These are phyloP conservation scores for Acanthiza pusilla DNA, from an alignment of 2,797 vertebrate genomes.

Conservation along the genomic window DNA sequence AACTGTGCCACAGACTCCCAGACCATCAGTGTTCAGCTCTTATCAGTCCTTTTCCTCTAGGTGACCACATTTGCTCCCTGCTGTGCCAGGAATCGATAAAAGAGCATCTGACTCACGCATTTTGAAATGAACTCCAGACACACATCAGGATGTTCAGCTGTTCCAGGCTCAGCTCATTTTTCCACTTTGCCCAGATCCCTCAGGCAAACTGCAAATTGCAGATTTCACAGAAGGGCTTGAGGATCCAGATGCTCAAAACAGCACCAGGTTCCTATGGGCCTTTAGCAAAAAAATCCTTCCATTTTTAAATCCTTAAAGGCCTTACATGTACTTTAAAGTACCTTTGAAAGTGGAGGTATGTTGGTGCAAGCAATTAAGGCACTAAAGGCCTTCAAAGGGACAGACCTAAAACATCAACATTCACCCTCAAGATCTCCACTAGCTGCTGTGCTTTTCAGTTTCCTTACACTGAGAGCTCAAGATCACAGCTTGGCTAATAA, in stretches of 20 bases:
- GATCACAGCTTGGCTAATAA: background rate
- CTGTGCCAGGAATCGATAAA: background rate
- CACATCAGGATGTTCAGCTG: background rate
- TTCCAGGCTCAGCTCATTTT: background rate
- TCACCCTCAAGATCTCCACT: background rate
- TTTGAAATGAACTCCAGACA: background rate
- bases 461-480: background rate
- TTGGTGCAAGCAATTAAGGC: background rate
- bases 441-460: background rate
- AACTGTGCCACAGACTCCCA: background rate
- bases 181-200: background rate
- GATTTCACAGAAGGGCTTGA: background rate
- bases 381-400: background rate
- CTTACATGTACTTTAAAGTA: background rate
- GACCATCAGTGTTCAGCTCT: rapidly evolving
- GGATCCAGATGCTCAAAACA: background rate
- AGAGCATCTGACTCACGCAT: background rate
- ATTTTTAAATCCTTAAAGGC: background rate
- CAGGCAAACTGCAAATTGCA: background rate
- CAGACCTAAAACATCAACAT: background rate
- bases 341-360: background rate
- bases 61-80: background rate
- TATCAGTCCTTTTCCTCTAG: background rate
- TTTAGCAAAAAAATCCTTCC: background rate
- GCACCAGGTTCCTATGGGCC: background rate